Base-by-base conservation (phyloP, 2,113 vertebrate species). In the Catharus fuscescens region DNA sequence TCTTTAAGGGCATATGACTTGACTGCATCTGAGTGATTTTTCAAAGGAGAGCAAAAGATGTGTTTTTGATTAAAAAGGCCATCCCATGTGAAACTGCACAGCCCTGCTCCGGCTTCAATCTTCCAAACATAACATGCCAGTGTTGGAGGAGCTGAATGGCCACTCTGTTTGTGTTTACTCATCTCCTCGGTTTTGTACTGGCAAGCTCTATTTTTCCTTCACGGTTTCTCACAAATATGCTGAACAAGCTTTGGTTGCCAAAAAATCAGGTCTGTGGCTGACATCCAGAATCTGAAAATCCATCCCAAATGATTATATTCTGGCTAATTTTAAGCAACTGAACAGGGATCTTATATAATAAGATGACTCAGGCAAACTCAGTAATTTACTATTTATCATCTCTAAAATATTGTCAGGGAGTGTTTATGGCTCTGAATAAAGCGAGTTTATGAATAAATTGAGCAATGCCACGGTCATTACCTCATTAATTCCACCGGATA, bases 161-260 rank as follows among this genome's bases (percentile, higher is more conserved):
- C 61, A 25, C 24, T 47, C 48, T 77, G 21, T 79, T 92, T 82
- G 36, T 78, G 44, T 96, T 92, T 91, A 78, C 57, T 71, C 53
- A 76, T 92, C 85, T 87, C 90, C 87, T 93, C 84, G 77, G 60
- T 76, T 95, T 86, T 81, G 12, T 50, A 45, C 13, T 91, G 80
- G 86, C 80, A 89, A 87, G 79, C 62, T 74, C 32, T 53, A 1
- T 53, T 87, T 91, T 81, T 88, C 89, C 80, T 89, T 81, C 77
- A 74, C 0, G 3, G 32, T 10, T 53, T 86, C 72, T 92, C 56
- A 92, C 77, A 80, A 91, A 89, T 74, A 83, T 15, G 52, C 53
- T 42, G 73, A 72, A 84, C 36, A 32, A 61, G 23, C 42, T 70
- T 64, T 26, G 13, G 20, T 34, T 88, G 74, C 52, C 80, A 83